Evolutionary conservation across 2,888 invertebrate genomes (phyloP).

Genomic region (Lottia scabra): DNA sequence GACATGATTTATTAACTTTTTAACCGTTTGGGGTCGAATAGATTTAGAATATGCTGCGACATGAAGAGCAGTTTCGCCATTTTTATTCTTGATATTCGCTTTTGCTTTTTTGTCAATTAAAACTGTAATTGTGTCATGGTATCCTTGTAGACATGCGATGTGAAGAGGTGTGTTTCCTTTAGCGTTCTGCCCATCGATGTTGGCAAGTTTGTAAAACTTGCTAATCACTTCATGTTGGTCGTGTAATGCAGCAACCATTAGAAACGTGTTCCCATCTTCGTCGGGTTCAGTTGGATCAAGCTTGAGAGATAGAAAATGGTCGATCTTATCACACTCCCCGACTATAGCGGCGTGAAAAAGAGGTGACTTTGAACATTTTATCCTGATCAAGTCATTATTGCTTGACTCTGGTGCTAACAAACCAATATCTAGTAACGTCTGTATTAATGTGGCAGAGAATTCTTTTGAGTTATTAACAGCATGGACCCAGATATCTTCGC

Average conservation of each 20-base stretch:
- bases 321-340: slow-evolving; percentile 53
- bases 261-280: slow-evolving; percentile 57
- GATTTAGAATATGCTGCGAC: slow-evolving; percentile 48
- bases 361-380: slow-evolving; percentile 36
- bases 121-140: slow-evolving; percentile 43
- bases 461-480: slow-evolving; percentile 56
- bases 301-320: slow-evolving; percentile 50
- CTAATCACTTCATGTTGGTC: slow-evolving; percentile 49
- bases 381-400: slow-evolving; percentile 9
- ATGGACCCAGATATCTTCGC: slow-evolving; percentile 60
- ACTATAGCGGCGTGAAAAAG: slow-evolving; percentile 47
- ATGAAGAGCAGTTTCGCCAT: slow-evolving; percentile 61
- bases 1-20: slow-evolving; percentile 56
- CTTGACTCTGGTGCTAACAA: neutral
- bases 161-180: slow-evolving; percentile 65
- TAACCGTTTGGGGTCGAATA: slow-evolving; percentile 44
- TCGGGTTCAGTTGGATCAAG: slow-evolving; percentile 48
- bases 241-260: slow-evolving; percentile 61
- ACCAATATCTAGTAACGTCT: slow-evolving; percentile 12
- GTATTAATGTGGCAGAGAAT: slow-evolving; percentile 43
- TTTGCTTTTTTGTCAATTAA: slow-evolving; percentile 55
- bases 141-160: slow-evolving; percentile 59
- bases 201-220: slow-evolving; percentile 38
- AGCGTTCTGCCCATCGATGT: slow-evolving; percentile 51
- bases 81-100: slow-evolving; percentile 54